A percentile compares a stretch with the other conserved stretches of the same genome.
These are phyloP conservation scores for Drosophila rellima DNA, from an alignment of 2,888 invertebrate species.

Conservation along the genomic window DNA sequence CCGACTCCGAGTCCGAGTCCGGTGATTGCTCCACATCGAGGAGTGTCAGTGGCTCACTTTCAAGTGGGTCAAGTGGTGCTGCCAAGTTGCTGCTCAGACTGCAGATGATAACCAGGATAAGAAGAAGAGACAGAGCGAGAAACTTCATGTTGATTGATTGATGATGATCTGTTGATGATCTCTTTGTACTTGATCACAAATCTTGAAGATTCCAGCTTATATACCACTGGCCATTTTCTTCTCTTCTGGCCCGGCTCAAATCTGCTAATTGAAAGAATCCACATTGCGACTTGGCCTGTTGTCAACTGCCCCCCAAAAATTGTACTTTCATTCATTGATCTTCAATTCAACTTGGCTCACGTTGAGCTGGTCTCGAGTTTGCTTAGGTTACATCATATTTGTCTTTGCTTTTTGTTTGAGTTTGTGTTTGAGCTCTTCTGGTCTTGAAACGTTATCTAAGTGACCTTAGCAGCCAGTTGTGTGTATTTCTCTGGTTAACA, in stretches of 20 bases:
- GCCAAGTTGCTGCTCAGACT: constrained; percentile 35
- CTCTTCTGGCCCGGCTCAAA: constrained; percentile 27
- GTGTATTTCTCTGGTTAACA: constrained; percentile 25
- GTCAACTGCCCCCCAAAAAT: constrained; percentile 12
- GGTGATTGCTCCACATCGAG: constrained; percentile 58
- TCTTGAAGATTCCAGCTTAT: constrained; percentile 51
- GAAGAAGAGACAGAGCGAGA: constrained; percentile 40
- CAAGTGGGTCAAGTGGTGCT: constrained; percentile 51
- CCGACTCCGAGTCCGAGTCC: constrained; percentile 25
- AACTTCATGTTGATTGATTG: constrained; percentile 46
- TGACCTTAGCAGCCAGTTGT: constrained; percentile 61
- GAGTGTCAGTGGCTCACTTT: constrained; percentile 57
- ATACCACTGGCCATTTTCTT: constrained; percentile 32
- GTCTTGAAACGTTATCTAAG: constrained; percentile 59
- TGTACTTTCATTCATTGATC: constrained; percentile 75
- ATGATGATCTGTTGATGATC: constrained; percentile 29
- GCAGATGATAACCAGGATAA: constrained; percentile 44
- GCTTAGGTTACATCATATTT: constrained; percentile 77
- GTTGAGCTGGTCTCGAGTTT: constrained; percentile 50
- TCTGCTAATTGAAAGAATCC: constrained; percentile 67
- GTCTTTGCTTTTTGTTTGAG: constrained; percentile 49
- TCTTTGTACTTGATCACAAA: constrained; percentile 57
- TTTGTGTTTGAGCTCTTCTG: constrained; percentile 26
- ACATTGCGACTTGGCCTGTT: constrained; percentile 45
- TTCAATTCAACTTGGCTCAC: constrained; percentile 37